Conservation (phyloP, 2,113 vertebrate genomes). For the Hemicordylus capensis region DNA sequence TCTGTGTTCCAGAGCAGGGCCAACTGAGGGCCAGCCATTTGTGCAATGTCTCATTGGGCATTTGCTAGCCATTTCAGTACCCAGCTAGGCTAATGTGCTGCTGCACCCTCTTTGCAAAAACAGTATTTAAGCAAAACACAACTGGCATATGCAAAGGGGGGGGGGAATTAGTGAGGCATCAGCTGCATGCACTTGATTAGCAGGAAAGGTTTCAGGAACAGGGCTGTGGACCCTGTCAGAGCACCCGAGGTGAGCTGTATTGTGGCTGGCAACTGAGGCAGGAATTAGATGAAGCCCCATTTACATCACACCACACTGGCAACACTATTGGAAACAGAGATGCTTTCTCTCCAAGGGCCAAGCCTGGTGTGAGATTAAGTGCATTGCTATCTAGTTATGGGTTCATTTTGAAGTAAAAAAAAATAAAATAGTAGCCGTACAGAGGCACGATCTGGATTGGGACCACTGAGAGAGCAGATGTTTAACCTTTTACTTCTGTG, state of each 20-base stretch:
- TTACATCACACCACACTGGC: neutral
- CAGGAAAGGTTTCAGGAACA: neutral
- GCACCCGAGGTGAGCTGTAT: neutral
- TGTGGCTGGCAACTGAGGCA: neutral
- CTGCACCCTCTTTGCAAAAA: neutral
- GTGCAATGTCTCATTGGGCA: neutral
- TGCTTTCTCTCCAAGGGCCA: neutral
- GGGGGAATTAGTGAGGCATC: neutral
- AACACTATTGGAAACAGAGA: neutral
- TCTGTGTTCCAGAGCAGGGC: neutral
- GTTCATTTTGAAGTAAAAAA: too few species aligned
- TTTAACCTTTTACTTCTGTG: too few species aligned
- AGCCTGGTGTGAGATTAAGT: too few species aligned
- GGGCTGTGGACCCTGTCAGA: neutral
- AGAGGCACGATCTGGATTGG: too few species aligned
- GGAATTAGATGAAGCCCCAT: neutral
- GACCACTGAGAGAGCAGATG: too few species aligned
- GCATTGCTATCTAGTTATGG: too few species aligned
- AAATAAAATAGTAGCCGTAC: too few species aligned
- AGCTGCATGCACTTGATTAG: neutral
- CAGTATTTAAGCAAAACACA: constrained; percentile 15
- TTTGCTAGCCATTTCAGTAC: neutral
- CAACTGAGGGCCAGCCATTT: neutral
- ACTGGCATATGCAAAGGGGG: neutral
- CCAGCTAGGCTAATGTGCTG: constrained; percentile 3